These are phyloP conservation scores for Clarias gariepinus DNA, from an alignment of 2,113 vertebrate genomes.

Conservation along the genomic window DNA sequence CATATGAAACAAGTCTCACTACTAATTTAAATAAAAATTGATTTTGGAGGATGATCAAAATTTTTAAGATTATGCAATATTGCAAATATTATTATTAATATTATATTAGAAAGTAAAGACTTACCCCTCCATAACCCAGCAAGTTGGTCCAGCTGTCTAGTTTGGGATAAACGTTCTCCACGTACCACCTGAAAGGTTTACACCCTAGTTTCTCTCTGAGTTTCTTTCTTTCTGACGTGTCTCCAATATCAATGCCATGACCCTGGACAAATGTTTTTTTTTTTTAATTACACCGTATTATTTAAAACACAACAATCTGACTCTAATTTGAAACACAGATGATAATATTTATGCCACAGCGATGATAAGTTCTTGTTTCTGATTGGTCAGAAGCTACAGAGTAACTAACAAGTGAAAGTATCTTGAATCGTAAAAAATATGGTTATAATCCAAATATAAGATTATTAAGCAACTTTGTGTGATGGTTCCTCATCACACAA, in stretches of 20 bases:
- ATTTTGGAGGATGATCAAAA: not conserved
- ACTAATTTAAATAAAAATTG: no score
- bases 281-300: no score
- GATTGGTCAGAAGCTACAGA: not conserved
- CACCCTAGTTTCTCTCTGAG: conserved; percentile 85
- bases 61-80: not conserved
- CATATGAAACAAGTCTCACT: no score
- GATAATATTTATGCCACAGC: not conserved
- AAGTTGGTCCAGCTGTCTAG: conserved; percentile 63
- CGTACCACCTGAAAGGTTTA: conserved; percentile 93
- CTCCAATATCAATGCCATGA: conserved; percentile 89
- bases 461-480: no score
- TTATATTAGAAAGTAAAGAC: conserved; percentile 31
- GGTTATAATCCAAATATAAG: no score
- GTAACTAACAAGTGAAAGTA: not conserved
- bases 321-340: not conserved
- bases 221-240: conserved; percentile 86
- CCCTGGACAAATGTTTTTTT: conserved; percentile 67
- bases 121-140: conserved; percentile 65
- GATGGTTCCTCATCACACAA: no score
- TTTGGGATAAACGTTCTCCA: conserved; percentile 87
- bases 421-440: no score
- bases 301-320: not conserved
- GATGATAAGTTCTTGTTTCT: not conserved
- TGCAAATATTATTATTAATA: no score